Evolutionary conservation across 92 coral and sea anemone species (phyloP).

Genomic region (Blastomussa wellsi): DNA sequence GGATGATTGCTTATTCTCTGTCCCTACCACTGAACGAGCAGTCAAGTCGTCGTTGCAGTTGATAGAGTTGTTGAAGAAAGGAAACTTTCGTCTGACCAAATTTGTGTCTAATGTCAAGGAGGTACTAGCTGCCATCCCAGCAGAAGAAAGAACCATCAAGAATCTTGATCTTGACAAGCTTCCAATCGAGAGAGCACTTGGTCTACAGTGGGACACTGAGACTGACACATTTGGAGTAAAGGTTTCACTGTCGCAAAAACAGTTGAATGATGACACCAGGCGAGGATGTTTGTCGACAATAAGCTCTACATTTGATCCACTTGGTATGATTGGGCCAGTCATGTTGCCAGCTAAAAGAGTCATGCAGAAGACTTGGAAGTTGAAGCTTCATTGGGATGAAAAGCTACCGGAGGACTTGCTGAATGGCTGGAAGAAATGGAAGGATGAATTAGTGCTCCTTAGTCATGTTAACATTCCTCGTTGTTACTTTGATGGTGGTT

Average conservation of each 20-base stretch:
- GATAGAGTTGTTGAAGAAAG: conserved; percentile 44
- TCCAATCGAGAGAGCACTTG: conserved; percentile 31
- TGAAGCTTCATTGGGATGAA: conserved; percentile 60
- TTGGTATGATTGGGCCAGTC: conserved; percentile 50
- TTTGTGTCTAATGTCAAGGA: conserved; percentile 45
- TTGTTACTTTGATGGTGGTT: conserved; percentile 47
- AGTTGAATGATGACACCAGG: conserved; percentile 38
- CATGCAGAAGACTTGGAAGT: conserved; percentile 66
- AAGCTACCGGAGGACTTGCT: conserved; percentile 43
- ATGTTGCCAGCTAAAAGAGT: too few relatives aligned
- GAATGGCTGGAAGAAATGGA: conserved; percentile 56
- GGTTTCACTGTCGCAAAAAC: conserved; percentile 22
- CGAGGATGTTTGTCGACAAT: conserved; percentile 47
- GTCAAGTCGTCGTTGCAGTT: conserved; percentile 32
- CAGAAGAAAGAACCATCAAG: conserved; percentile 53
- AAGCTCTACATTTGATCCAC: conserved; percentile 61
- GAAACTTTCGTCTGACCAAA: conserved; percentile 62
- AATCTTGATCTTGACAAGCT: conserved; percentile 44
- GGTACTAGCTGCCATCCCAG: conserved; percentile 52
- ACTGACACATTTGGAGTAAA: too few relatives aligned
- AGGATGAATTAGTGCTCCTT: conserved; percentile 46
- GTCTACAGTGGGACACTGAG: conserved; percentile 58
- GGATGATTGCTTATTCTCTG: conserved; percentile 14
- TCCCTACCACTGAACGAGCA: conserved; percentile 28
- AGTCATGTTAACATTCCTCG: conserved; percentile 49